Conservation (phyloP, 2,888 invertebrate species). For the Neoscelio sp. region DNA sequence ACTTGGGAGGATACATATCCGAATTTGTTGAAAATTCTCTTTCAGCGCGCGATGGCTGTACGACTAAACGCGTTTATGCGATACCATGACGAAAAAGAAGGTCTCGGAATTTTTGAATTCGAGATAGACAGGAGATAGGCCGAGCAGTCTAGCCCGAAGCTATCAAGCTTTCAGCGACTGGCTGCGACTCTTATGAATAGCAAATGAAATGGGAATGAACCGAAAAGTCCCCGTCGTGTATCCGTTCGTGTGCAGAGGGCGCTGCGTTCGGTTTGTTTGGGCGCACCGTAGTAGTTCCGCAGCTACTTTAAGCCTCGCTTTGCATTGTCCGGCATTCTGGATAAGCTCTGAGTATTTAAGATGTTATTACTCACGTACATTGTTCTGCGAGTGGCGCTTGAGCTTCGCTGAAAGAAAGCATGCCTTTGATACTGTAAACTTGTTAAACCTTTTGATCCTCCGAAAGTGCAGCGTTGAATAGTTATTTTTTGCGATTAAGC, state of each 20-base stretch:
- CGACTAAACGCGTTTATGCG: conserved; percentile 7
- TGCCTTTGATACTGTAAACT: conserved; percentile 60
- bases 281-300: too few species aligned
- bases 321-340: conserved; percentile 48
- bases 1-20: too few species aligned
- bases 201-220: conserved; percentile 61
- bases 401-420: conserved; percentile 41
- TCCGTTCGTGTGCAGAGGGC: conserved; percentile 24
- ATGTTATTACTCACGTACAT: conserved; percentile 58
- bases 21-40: neutral
- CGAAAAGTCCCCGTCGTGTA: conserved; percentile 26
- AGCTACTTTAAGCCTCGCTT: conserved; percentile 12
- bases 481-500: conserved; percentile 50
- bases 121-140: conserved; percentile 6
- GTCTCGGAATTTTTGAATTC: conserved; percentile 25
- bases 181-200: conserved; percentile 65
- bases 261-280: conserved; percentile 8
- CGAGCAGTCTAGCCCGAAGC: conserved; percentile 32
- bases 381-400: conserved; percentile 54
- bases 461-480: conserved; percentile 22
- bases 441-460: conserved; percentile 56
- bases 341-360: conserved; percentile 59
- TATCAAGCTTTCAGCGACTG: conserved; percentile 51
- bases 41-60: neutral
- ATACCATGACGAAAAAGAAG: neutral